Evolutionary conservation across 2,113 vertebrate genomes (phyloP).

Genomic region (Nycticryphes semicollaris): DNA sequence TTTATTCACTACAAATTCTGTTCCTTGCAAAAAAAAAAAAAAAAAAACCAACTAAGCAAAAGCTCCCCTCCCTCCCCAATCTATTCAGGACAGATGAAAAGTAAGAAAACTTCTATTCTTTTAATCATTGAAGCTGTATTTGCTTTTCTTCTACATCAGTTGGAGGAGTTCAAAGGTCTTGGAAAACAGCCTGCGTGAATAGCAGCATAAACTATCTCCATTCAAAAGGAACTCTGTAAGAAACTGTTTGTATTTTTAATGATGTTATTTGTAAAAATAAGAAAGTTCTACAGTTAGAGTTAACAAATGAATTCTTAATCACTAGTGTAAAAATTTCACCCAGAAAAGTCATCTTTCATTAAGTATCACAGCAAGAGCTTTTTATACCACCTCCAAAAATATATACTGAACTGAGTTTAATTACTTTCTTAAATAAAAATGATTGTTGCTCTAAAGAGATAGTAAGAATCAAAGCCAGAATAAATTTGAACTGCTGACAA

Average conservation of each 20-base stretch:
- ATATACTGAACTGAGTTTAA: background rate
- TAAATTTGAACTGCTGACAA: conserved; percentile 1
- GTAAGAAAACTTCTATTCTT: background rate
- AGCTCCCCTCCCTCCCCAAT: background rate
- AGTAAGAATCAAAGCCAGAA: background rate
- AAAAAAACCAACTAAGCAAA: background rate
- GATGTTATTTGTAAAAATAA: background rate
- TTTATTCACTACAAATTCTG: background rate
- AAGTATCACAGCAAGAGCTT: conserved; percentile 5
- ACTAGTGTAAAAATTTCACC: background rate
- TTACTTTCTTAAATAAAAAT: conserved; percentile 30
- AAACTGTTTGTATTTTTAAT: background rate
- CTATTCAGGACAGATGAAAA: background rate
- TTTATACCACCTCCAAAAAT: conserved; percentile 10
- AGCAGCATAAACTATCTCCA: background rate
- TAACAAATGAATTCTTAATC: background rate
- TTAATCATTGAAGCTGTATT: background rate
- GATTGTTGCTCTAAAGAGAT: background rate
- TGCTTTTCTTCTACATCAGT: background rate
- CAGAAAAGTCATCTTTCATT: background rate
- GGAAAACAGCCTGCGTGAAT: background rate
- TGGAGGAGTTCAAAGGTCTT: background rate
- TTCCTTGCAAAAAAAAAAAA: background rate
- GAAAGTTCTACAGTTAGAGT: background rate
- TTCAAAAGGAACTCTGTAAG: background rate